Base-by-base conservation (phyloP, 2,797 vertebrate species). In the Lithobates sylvaticus region DNA sequence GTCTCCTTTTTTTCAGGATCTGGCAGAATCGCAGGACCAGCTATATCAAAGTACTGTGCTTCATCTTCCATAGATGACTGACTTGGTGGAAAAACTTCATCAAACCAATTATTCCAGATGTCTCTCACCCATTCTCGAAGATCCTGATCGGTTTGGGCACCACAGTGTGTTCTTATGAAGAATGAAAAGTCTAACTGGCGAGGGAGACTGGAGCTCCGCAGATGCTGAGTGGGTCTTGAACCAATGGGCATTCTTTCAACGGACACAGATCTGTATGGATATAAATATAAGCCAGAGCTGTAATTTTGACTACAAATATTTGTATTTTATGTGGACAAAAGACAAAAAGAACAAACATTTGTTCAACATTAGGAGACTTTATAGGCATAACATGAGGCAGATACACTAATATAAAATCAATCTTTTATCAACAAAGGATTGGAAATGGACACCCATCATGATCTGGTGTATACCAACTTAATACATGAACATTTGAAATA, bases 171-270 rank as follows among this genome's bases (percentile, higher is more conserved):
- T 67, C 85, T 1, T 10, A 64, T 15, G 90, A 94, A 93, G 54
- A 85, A 86, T 64, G 94, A 88, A 91, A 93, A 95, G 90, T 93
- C 88, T 88, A 94, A 89, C 3, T 73, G 10, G 7, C 2, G 29
- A 70, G 94, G 93, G 0, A 93, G 87, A 36, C 94, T 95, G 54
- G 82, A 83, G 65, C 88, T 90, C 76, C 83, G 90, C 74, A 64
- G 77, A 29, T 10, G 44, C 42, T 68, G 88, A 50, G 67, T 6
- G 16, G 44, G 1, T 10, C 12, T 58, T 13, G 12, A 16, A 13
- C 23, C 18, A 15, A 29, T 29, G 86, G 77, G 80, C 87, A 93
- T 88, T 65, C 82, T 84, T 85, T 88, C 91, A 10, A 91, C 80
- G 88, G 92, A 93, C 7, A 10, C 0, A 72, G 91, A 88, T 47